Base-by-base conservation (phyloP, 2,113 vertebrate species). In the Cervus canadensis region DNA sequence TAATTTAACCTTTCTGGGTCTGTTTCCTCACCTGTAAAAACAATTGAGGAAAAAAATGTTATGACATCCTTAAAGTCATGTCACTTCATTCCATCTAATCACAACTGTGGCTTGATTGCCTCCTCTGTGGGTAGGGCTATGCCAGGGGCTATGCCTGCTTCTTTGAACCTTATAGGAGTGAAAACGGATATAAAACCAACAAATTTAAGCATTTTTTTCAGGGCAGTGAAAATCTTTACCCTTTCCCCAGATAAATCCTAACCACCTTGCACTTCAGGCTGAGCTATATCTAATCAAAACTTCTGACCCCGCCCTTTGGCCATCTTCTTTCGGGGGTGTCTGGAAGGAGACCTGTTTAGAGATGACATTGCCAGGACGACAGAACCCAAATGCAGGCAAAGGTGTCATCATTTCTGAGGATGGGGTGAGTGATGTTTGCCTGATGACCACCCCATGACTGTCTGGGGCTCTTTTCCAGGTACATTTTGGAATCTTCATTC, bases 311-410 rank as follows among this genome's bases (percentile, higher is more conserved):
- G 50, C 14, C 43, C 71, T 89, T 56, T 89, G 60, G 19, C 33
- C 21, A 30, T 30, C 87, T 95, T 87, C 92, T 92, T 64, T 94
- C 92, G 26, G 64, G 88, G 30, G 54, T 64, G 88, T 92, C 89
- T 12, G 25, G 19, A 82, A 92, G 95, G 89, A 91, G 56, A 60
- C 87, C 83, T 91, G 88, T 67, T 95, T 45, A 3, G 97, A 96
- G 97, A 97, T 52, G 90, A 88, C 91, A 94, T 98, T 98, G 94
- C 97, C 97, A 96, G 94, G 97, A 95, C 56, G 98, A 98, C 96
- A 97, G 98, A 98, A 98, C 97, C 95, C 95, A 97, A 98, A 97
- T 94, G 96, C 23, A 43, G 23, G 90, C 48, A 95, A 86, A 93
- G 96, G 85, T 97, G 97, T 94, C 54, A 64, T 90, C 48, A 56